Base-by-base conservation (phyloP, 2,113 vertebrate genomes). In the Clarias gariepinus region DNA sequence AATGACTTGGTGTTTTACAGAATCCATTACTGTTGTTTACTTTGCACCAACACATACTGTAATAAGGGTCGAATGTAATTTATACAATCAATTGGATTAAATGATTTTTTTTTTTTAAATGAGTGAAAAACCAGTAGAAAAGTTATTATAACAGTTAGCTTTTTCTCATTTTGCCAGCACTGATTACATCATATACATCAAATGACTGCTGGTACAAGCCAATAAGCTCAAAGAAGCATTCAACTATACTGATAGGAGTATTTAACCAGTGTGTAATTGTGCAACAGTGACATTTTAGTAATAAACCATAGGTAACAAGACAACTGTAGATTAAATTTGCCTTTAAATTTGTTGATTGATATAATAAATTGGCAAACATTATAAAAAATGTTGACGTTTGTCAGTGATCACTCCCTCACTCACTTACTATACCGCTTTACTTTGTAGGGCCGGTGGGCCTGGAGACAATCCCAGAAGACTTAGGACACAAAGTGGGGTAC, bases 131-230 rank as follows among this genome's bases (percentile, higher is more conserved):
- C 25, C 11, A 81, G n/a, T 66, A 41, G 30, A 79, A 64, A 55
- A 4, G 33, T 55, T 9, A 18, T 23, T 81, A 36, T 36, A 36
- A 36, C 33, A 47, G 47, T 89, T 64, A 85, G 57, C 57, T 73
- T 53, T 73, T 71, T 73, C 57, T 58, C n/a, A 66, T 66, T 79
- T 79, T 64, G 63, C 21, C 61, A 79, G 19, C 23, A n/a, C 47
- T 85, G 73, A 85, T 78, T 85, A 85, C 19, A 64, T 77, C 28
- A 63, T 58, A 23, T 25, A 79, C 66, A 30, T 10, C 52, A 55
- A 66, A 77, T 78, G 0, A 78, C 58, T 30, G 63, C 58, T 30
- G 9, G 4, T n/a, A 21, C 28, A 36, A 7, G 19, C 28, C 30
- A 76, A 11, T 53, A 53, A 41, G 61, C 25, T 77, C 18, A 78